These are phyloP conservation scores for Drosophila littoralis DNA, from an alignment of 1,140 invertebrate species.

Conservation along the genomic window DNA sequence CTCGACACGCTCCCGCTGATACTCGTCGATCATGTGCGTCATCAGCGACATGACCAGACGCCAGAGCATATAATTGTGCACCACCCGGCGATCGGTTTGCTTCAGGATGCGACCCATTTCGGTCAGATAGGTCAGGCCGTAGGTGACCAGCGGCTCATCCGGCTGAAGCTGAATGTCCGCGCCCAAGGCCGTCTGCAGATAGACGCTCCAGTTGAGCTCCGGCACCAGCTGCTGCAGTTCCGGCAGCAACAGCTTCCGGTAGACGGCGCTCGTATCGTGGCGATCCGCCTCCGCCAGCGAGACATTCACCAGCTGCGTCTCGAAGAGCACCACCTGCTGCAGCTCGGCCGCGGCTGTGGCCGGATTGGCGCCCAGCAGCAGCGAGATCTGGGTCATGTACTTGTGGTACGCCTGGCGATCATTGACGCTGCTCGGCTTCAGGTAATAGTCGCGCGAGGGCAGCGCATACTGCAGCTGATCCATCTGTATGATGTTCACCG, in stretches of 20 bases:
- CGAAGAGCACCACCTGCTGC: constrained; percentile 89
- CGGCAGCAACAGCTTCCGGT: constrained; percentile 88
- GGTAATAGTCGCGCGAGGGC: constrained; percentile 92
- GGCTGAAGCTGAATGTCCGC: constrained; percentile 86
- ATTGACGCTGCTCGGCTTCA: constrained; percentile 88
- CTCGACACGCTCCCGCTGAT: constrained; percentile 89
- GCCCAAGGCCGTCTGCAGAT: constrained; percentile 89
- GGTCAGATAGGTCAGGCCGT: constrained; percentile 92
- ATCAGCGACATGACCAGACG: constrained; percentile 90
- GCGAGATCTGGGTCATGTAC: constrained; percentile 91
- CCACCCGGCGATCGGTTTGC: constrained; percentile 87
- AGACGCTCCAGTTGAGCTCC: constrained; percentile 91
- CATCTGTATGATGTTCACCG: constrained; percentile 93
- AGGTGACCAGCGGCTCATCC: constrained; percentile 91
- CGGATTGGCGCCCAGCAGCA: constrained; percentile 89
- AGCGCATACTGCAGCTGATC: constrained; percentile 92
- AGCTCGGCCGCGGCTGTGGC: constrained; percentile 88
- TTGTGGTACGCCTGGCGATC: constrained; percentile 90
- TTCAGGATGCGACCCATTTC: constrained; percentile 90
- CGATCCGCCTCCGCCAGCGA: constrained; percentile 92
- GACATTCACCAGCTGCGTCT: constrained; percentile 91
- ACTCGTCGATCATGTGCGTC: constrained; percentile 93
- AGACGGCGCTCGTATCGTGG: constrained; percentile 92
- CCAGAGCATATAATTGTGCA: constrained; percentile 95
- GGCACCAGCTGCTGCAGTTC: constrained; percentile 89